These are phyloP conservation scores for Rhagoletis zephyria DNA, from an alignment of 1,140 invertebrate species.

Conservation along the genomic window DNA sequence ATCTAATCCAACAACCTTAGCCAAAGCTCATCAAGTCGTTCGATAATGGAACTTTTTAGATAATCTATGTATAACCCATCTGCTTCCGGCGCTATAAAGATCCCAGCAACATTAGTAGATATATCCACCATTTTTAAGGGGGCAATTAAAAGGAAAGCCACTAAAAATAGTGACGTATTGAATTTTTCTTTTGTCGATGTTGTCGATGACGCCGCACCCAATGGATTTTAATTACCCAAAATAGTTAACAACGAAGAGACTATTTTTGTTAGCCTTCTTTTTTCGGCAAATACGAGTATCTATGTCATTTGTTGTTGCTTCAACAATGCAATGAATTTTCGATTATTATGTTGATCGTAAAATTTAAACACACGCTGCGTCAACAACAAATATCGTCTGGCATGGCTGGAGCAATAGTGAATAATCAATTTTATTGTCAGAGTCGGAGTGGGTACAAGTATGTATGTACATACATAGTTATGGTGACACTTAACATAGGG, in stretches of 20 bases:
- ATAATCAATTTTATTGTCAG: conserved; percentile 10
- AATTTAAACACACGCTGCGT: neutral
- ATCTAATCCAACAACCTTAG: too few relatives aligned
- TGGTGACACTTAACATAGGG: neutral
- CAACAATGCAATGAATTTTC: neutral
- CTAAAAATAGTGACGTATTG: neutral
- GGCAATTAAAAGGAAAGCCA: neutral
- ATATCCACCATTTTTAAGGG: neutral
- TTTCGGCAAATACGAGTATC: neutral
- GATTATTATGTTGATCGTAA: conserved; percentile 40
- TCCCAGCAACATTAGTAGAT: neutral
- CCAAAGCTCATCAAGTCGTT: too few relatives aligned
- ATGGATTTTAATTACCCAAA: conserved; percentile 47
- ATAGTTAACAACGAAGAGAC: neutral
- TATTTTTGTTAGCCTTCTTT: neutral
- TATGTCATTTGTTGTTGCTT: neutral
- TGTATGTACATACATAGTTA: neutral
- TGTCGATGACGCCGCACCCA: neutral
- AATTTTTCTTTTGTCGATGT: neutral
- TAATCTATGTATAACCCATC: too few relatives aligned
- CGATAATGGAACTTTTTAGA: too few relatives aligned
- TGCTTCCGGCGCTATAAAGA: too few relatives aligned
- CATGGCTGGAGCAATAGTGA: neutral
- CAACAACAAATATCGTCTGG: neutral
- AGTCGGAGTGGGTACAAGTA: neutral